These are phyloP conservation scores for Cepaea hortensis DNA, from an alignment of 2,888 invertebrate species.

Conservation along the genomic window DNA sequence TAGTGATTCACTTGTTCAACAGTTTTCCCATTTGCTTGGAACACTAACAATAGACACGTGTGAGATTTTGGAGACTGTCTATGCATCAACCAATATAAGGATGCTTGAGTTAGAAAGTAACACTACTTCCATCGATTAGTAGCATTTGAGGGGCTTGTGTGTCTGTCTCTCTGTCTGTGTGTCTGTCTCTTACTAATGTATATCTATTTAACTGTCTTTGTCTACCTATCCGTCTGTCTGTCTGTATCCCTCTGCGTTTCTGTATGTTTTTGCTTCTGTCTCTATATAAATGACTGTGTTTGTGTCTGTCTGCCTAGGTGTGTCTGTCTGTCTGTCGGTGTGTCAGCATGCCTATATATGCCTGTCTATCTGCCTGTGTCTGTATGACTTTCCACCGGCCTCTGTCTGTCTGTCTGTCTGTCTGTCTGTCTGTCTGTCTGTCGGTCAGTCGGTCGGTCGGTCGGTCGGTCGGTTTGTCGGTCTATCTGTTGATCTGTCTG, in stretches of 20 bases:
- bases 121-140: background rate
- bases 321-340: background rate
- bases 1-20: too few relatives aligned
- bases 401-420: background rate
- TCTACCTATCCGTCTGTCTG: background rate
- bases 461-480: background rate
- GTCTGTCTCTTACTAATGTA: too few relatives aligned
- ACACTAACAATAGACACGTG: too few relatives aligned
- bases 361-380: background rate
- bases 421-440: background rate
- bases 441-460: background rate
- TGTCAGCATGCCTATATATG: background rate
- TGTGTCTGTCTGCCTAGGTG: background rate
- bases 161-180: too few relatives aligned
- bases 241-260: background rate
- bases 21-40: too few relatives aligned
- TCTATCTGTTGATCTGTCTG: background rate
- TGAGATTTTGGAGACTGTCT: too few relatives aligned
- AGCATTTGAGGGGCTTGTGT: too few relatives aligned
- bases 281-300: background rate
- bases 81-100: background rate
- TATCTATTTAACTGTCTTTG: background rate
- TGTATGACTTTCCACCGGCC: background rate
- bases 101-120: background rate
- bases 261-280: background rate